These are phyloP conservation scores for Emmelina monodactyla DNA, from an alignment of 2,888 invertebrate species.

Conservation along the genomic window DNA sequence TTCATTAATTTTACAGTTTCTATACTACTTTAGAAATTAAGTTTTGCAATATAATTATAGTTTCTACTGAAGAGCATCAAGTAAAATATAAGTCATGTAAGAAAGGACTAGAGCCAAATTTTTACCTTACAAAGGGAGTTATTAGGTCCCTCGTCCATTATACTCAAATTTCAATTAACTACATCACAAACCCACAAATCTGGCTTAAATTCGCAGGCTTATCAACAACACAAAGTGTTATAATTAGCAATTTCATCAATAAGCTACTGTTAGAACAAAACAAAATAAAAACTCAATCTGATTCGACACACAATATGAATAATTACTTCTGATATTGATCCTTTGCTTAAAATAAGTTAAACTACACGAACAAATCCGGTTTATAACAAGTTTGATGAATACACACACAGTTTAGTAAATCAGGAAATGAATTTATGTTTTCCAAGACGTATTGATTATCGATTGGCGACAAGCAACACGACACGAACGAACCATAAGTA, in stretches of 20 bases:
- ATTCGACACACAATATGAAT: slow-evolving; percentile 43
- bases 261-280: slow-evolving; percentile 57
- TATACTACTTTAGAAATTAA: no score
- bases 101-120: slow-evolving; percentile 36
- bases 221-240: slow-evolving; percentile 8
- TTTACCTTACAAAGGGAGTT: slow-evolving; percentile 63
- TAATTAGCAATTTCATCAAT: slow-evolving; percentile 49
- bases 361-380: no score
- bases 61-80: no score
- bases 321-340: slow-evolving; percentile 38
- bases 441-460: no score
- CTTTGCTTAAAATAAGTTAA: slow-evolving; percentile 5
- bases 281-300: slow-evolving; percentile 55
- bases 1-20: no score
- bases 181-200: slow-evolving; percentile 50
- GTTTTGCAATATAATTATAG: no score
- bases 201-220: slow-evolving; percentile 33
- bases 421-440: no score
- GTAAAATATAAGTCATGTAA: no score
- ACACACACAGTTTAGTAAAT: no score
- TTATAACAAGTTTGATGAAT: no score
- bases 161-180: slow-evolving; percentile 37
- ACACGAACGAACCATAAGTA: no score
- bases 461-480: no score
- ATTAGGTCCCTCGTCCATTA: slow-evolving; percentile 57